Conservation (phyloP, 2,888 invertebrate genomes). For the Eupithecia pulchellata region DNA sequence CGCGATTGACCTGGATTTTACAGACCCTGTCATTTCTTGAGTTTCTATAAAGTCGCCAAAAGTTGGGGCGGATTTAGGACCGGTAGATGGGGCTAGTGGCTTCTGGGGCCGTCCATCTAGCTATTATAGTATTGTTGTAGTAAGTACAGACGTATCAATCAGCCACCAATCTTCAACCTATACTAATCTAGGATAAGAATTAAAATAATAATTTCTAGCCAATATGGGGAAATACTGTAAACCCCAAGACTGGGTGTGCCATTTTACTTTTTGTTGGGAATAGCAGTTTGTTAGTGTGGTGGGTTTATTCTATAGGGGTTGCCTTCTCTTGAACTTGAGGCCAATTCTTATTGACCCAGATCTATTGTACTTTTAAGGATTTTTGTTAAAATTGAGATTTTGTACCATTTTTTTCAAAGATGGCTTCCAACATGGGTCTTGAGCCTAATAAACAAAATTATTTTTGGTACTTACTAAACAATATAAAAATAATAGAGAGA, state of each 20-base stretch:
- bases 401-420: too few species aligned
- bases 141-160: background rate
- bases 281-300: background rate
- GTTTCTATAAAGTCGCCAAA: conserved; percentile 33
- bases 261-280: too few species aligned
- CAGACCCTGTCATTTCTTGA: conserved; percentile 36
- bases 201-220: too few species aligned
- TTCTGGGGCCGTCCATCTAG: background rate
- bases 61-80: conserved; percentile 19
- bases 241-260: too few species aligned
- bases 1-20: conserved; percentile 38
- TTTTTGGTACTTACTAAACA: background rate
- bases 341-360: too few species aligned
- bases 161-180: background rate
- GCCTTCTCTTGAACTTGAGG: background rate
- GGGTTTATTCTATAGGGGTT: background rate
- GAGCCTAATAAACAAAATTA: too few species aligned
- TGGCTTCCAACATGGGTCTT: too few species aligned
- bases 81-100: background rate
- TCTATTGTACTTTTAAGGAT: too few species aligned
- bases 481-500: too few species aligned
- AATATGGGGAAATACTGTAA: background rate
- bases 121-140: background rate
- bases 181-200: too few species aligned
- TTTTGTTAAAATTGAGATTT: too few species aligned